Evolutionary conservation across 2,797 vertebrate species (phyloP).

Genomic region (Falco naumanni): DNA sequence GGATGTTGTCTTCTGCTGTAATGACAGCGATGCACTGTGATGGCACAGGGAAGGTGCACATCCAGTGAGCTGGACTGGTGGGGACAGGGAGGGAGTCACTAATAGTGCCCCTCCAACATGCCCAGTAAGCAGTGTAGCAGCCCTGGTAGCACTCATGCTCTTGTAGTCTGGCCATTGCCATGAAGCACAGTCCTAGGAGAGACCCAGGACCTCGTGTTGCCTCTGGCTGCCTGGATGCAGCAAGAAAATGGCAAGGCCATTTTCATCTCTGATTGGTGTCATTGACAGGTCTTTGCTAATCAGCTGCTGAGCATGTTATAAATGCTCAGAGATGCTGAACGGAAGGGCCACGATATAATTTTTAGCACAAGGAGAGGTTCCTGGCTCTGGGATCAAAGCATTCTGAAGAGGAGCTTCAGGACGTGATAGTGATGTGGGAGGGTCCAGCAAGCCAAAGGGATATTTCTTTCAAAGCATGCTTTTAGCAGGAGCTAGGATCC

Average conservation of each 20-base stretch:
- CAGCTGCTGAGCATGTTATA: background rate
- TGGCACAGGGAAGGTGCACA: background rate
- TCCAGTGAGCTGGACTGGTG: background rate
- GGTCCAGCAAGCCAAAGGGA: too few relatives aligned
- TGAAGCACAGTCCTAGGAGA: background rate
- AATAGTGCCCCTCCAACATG: background rate
- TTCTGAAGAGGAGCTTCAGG: background rate
- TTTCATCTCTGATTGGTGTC: background rate
- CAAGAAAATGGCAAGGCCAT: background rate
- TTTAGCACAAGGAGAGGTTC: background rate
- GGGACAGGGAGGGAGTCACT: background rate
- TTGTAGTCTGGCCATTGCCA: background rate
- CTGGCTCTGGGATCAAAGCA: background rate
- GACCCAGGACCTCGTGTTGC: accelerated
- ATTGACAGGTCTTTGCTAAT: background rate
- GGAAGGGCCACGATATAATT: background rate
- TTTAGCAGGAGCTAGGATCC: background rate
- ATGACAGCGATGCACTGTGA: background rate
- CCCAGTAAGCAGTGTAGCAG: background rate
- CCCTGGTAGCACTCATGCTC: background rate
- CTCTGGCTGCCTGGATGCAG: background rate
- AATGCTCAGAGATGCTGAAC: background rate
- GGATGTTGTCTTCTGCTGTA: background rate
- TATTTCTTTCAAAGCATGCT: background rate
- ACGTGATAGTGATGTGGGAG: accelerated